Evolutionary conservation across 2,113 vertebrate genomes (phyloP), one percentile per base, ranked within the genome.

Genomic region (Coryphaenoides rupestris): DNA sequence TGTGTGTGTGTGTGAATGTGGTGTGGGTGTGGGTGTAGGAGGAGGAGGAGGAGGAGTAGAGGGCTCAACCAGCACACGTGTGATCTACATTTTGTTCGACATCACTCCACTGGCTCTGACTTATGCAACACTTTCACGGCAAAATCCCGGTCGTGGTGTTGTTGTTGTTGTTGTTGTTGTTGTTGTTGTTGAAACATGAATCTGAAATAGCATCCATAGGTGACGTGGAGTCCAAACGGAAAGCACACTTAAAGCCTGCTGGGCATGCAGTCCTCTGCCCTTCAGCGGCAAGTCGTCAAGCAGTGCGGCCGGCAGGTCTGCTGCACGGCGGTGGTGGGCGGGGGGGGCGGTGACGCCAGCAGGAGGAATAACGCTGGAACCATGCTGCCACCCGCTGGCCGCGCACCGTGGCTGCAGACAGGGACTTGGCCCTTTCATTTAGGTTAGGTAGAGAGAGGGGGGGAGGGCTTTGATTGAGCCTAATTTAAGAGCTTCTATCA

Each of bases 321-420:
- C 33, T 7, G 5, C 2, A 33, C 1, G 33, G 33, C 9, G 6
- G 33, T 9, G 33, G n/a, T n/a, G 5, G 40, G 40, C 40, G 40
- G 40, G 13, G 40, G 40, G 40, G 40, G 40, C 17, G 19, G 52
- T 19, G 17, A 7, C 52, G 16, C 7, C 16, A 19, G 45, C 1
- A 53, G 15, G 52, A 6, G 47, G 5, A 50, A 50, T 67, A 84
- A 65, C 23, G 73, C 79, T 83, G 83, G 75, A 68, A 62, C 83
- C 82, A 87, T 86, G 83, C 84, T 85, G 82, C 81, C 87, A 87
- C 86, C 86, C 87, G 73, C 84, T 84, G 87, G 63, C 66, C 7
- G 15, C 0, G 63, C 62, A 22, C 23, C 15, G 28, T 21, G 69
- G 47, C 40, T 60, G 61, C 66, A 66, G n/a, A n/a, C n/a, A n/a